phyloP scores from a whole-genome alignment of 2,113 vertebrate genomes.

The Chinchilla lanigera region DNA sequence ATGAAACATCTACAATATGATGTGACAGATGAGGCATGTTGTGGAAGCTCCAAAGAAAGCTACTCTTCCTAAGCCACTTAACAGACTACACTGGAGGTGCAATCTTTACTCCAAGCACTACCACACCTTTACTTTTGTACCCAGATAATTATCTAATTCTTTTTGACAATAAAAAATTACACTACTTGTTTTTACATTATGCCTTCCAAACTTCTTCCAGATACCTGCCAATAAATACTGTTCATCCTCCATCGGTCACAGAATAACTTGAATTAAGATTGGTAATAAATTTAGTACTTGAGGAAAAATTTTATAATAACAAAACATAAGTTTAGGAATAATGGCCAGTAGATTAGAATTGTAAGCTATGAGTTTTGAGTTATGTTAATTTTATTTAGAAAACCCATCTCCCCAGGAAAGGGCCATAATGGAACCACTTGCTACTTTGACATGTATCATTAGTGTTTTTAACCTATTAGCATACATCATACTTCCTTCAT shows the following conservation, averaged over 20 bases:
- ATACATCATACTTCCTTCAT: neutral
- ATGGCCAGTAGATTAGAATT: neutral
- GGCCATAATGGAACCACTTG: neutral
- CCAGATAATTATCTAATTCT: neutral
- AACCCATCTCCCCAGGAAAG: neutral
- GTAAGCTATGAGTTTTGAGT: neutral
- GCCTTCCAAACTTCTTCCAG: conserved; percentile 21
- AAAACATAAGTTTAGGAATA: conserved; percentile 46
- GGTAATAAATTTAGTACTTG: neutral
- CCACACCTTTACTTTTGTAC: neutral
- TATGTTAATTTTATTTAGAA: neutral
- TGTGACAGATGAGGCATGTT: neutral
- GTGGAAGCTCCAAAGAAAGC: neutral
- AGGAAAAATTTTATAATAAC: neutral
- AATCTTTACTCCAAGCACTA: neutral
- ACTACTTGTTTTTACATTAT: neutral
- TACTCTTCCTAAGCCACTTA: neutral
- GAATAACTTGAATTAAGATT: neutral
- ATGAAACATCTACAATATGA: neutral
- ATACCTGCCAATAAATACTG: neutral
- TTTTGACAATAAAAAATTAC: neutral
- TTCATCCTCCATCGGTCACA: neutral
- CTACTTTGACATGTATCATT: neutral
- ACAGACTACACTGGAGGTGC: neutral
- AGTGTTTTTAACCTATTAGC: neutral